Conservation (phyloP, 2,888 invertebrate genomes). For the Siphlonurus alternatus region DNA sequence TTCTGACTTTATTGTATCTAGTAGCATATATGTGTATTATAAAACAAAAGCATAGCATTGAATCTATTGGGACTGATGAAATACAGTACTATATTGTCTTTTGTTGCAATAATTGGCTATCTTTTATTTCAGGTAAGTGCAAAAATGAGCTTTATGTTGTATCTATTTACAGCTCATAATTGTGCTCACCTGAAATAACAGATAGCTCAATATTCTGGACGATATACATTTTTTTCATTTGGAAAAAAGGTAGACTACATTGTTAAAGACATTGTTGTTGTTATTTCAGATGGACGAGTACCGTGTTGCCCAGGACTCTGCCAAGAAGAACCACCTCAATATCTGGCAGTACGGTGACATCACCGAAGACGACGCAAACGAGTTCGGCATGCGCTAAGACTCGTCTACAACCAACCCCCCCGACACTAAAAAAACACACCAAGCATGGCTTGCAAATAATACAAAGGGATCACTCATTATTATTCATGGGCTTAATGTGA, state of each 20-base stretch:
- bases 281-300: conserved; percentile 51
- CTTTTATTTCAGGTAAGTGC: too few relatives aligned
- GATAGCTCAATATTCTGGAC: too few relatives aligned
- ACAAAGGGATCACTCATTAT: conserved; percentile 15
- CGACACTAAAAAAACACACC: conserved; percentile 16
- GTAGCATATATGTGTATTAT: background rate
- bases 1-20: background rate
- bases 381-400: conserved; percentile 42
- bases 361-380: conserved; percentile 75
- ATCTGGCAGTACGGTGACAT: conserved; percentile 99
- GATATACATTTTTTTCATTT: too few relatives aligned
- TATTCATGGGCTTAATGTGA: background rate
- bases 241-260: too few relatives aligned
- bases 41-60: background rate
- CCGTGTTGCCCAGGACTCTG: conserved; percentile 67
- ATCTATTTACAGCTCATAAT: too few relatives aligned
- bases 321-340: conserved; percentile 69
- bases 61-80: too few relatives aligned
- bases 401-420: conserved; percentile 10
- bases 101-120: too few relatives aligned
- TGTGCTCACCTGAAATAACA: too few relatives aligned
- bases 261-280: too few relatives aligned
- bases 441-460: conserved; percentile 15
- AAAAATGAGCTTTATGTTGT: too few relatives aligned
- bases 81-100: too few relatives aligned